Conservation (phyloP, 64 coral and sea anemone genomes). For the Porites australiensis region DNA sequence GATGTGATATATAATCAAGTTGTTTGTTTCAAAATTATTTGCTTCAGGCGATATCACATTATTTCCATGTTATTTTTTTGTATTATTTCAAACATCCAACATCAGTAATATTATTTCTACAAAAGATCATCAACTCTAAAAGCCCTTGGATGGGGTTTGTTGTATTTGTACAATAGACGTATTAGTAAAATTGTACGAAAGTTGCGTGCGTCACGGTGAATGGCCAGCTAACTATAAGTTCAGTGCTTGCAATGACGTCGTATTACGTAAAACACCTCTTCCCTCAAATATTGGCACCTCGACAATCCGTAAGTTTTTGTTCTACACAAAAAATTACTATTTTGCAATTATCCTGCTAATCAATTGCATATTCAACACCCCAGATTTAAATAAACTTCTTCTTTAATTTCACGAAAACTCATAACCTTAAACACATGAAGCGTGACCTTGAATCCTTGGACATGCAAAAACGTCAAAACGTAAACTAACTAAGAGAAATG, state of each 20-base stretch:
- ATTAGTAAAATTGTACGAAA: too few relatives aligned
- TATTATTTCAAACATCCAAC: too few relatives aligned
- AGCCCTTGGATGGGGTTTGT: background rate
- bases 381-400: background rate
- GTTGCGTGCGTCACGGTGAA: background rate
- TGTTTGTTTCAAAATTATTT: too few relatives aligned
- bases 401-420: too few relatives aligned
- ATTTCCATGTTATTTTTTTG: too few relatives aligned
- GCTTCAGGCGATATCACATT: too few relatives aligned
- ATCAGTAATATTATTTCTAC: too few relatives aligned
- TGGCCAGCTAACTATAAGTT: too few relatives aligned
- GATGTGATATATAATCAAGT: too few relatives aligned
- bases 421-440: background rate
- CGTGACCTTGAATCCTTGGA: background rate
- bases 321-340: background rate
- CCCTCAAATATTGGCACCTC: background rate
- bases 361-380: background rate
- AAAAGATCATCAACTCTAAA: too few relatives aligned
- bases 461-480: constrained; percentile 13
- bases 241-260: background rate
- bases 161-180: too few relatives aligned
- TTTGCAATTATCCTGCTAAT: background rate
- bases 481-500: background rate
- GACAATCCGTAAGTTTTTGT: background rate
- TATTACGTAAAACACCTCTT: constrained; percentile 6